phyloP scores from a whole-genome alignment of 2,888 invertebrate genomes.

The Colletes collaris region DNA sequence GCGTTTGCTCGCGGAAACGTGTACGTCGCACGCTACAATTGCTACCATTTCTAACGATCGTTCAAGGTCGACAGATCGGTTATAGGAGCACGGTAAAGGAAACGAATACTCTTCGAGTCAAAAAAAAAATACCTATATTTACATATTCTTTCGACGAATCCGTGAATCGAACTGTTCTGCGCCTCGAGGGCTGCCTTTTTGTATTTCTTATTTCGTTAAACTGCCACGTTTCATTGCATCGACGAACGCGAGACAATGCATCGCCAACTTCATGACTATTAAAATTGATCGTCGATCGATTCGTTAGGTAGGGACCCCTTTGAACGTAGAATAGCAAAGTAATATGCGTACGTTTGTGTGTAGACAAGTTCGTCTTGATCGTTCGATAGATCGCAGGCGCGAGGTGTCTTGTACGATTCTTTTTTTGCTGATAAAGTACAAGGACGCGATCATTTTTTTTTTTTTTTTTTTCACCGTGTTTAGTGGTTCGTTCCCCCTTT shows the following conservation, averaged over 20 bases:
- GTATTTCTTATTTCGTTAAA: constrained; percentile 36
- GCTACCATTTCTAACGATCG: too few relatives aligned
- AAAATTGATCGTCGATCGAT: constrained; percentile 49
- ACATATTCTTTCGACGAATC: too few relatives aligned
- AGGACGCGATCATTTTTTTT: constrained; percentile 23
- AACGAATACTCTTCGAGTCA: background rate
- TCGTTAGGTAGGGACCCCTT: constrained; percentile 54
- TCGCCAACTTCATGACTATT: constrained; percentile 31
- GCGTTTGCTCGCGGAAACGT: background rate
- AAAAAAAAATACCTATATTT: too few relatives aligned
- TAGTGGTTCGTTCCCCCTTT: constrained; percentile 6
- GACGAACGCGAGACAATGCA: constrained; percentile 31
- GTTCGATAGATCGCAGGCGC: background rate
- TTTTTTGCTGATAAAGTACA: constrained; percentile 14
- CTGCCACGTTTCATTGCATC: constrained; percentile 32
- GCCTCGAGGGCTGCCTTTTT: constrained; percentile 26
- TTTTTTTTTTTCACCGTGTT: constrained; percentile 2
- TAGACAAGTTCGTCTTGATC: constrained; percentile 9
- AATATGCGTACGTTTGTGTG: constrained; percentile 1
- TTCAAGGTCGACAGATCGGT: background rate
- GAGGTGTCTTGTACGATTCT: background rate
- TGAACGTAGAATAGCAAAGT: background rate
- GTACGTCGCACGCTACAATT: too few relatives aligned
- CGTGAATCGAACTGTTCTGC: background rate
- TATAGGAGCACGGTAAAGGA: background rate